Conservation (phyloP, 2,888 invertebrate genomes). For the Teleiodes luculella region DNA sequence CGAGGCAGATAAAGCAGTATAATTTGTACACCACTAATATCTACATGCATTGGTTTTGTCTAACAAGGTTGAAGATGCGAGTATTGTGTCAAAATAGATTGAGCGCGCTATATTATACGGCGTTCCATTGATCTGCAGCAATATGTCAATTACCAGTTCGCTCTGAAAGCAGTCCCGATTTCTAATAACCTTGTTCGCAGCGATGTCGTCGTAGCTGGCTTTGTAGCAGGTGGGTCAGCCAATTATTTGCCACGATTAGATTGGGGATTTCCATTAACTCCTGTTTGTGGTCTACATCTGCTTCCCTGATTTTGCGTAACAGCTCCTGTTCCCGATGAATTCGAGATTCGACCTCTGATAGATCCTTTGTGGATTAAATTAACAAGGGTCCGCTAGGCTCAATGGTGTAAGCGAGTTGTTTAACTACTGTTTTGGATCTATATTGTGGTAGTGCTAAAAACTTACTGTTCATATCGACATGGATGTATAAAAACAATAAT, state of each 20-base stretch:
- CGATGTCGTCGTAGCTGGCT: slow-evolving; percentile 55
- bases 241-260: slow-evolving; percentile 55
- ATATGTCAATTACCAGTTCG: neutral
- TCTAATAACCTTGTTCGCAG: slow-evolving; percentile 53
- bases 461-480: slow-evolving; percentile 1
- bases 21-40: no score
- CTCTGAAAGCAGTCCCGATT: slow-evolving; percentile 21
- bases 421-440: neutral
- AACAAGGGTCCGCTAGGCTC: neutral
- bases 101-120: no score
- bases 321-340: slow-evolving; percentile 12
- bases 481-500: no score
- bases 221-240: slow-evolving; percentile 46
- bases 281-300: slow-evolving; percentile 37
- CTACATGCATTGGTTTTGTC: no score
- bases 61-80: no score
- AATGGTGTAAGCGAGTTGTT: neutral
- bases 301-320: slow-evolving; percentile 25
- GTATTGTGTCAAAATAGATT: no score
- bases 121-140: no score
- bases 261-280: slow-evolving; percentile 47
- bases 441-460: no score
- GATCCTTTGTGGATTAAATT: slow-evolving; percentile 4
- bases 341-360: slow-evolving; percentile 11
- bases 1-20: no score